A percentile compares a stretch with the other conserved stretches of the same genome.
Evolutionary conservation across 2,797 vertebrate genomes (phyloP).

Genomic region (Falco peregrinus): DNA sequence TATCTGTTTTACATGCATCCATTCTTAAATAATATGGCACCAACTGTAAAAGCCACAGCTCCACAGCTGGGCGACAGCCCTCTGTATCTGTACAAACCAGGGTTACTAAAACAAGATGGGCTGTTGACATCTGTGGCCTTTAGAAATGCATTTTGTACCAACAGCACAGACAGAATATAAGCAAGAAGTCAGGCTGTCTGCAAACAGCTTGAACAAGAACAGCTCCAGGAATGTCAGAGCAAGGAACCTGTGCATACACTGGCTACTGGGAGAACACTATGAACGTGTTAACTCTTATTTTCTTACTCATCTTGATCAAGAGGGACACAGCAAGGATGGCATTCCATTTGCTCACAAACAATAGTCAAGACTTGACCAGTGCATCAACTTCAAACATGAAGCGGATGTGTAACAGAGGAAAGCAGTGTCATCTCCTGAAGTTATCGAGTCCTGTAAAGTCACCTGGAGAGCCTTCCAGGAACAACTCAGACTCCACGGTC

Average conservation of each 20-base stretch:
- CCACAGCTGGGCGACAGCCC: not conserved
- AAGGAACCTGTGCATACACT: fast-evolving
- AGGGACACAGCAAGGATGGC: not conserved
- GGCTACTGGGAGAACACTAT: not conserved
- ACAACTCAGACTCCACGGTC: not conserved
- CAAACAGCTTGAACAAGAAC: not conserved
- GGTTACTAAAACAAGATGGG: not conserved
- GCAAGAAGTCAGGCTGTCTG: not conserved
- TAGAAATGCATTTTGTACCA: not conserved
- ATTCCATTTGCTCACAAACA: not conserved
- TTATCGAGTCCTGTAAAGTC: not conserved
- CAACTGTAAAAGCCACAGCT: not conserved
- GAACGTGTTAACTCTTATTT: not conserved
- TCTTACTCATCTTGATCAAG: not conserved
- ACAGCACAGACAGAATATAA: not conserved
- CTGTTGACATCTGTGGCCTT: not conserved
- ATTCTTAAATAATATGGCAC: not conserved
- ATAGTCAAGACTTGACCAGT: not conserved
- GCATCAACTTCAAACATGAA: fast-evolving
- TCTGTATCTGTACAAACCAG: not conserved
- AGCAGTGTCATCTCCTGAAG: not conserved
- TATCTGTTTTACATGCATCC: not conserved
- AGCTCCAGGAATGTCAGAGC: not conserved
- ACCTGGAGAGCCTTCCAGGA: not conserved
- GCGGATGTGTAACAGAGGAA: fast-evolving